Evolutionary conservation across 2,113 vertebrate genomes (phyloP), one percentile per base, ranked within the genome.

Genomic region (Cricetomys ansorgei): DNA sequence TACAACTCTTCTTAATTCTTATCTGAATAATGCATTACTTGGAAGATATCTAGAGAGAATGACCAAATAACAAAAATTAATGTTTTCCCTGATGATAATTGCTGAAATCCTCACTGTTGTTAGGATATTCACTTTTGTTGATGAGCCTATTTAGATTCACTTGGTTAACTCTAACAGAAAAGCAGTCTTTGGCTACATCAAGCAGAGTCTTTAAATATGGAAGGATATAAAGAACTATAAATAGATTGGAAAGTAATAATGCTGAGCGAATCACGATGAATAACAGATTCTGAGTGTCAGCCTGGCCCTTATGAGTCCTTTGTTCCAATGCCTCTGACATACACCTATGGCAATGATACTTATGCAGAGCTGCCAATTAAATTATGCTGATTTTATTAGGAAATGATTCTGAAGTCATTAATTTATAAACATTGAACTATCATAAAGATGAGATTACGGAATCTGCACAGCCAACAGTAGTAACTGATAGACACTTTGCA

Each of bases 381-480:
- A 97, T 95, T 95, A 89, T 62, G 9, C 34, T 97, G 77, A 87
- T 98, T 97, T 96, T 96, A 95, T 91, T 97, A 95, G 92, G 65
- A 91, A 95, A 65, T 97, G 95, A 92, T 96, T 98, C 98, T 96
- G 43, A 97, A 97, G 97, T 97, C 95, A 97, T 97, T 98, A 67
- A 97, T 98, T 98, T 97, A 93, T 92, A 97, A 97, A 98, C n/a
- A 93, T 88, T 94, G 79, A 97, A 98, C 97, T 86, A 72, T 0
- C 40, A 80, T 97, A 97, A 75, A 92, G 98, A 86, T 53, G 90
- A 95, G 40, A 62, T 96, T 62, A 93, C 92, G 72, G 92, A 97
- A 98, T 95, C 37, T 89, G 3, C 70, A 92, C 55, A 96, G 88
- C 23, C 76, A 97, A 53, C 98, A 50, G 95, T 91, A 94, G 91